Base-by-base conservation (phyloP, 1,140 invertebrate genomes). In the Diploscapter pachys region DNA sequence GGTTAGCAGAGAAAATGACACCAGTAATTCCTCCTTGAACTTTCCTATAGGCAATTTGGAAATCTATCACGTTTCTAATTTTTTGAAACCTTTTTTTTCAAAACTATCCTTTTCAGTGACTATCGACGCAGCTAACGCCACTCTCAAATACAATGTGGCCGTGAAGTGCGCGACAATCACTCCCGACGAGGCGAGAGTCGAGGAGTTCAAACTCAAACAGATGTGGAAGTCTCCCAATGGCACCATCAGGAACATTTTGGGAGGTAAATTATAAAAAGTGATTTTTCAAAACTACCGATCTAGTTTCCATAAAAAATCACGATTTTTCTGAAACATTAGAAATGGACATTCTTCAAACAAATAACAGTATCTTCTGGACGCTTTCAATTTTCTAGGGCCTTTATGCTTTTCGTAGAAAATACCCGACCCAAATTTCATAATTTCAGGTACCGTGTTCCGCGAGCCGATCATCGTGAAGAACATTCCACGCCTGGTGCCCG, bases 151-250 rank as follows among this genome's bases (percentile, higher is more conserved):
- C 87, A 97, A 96, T 88, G 95, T 98, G 62, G 96, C 95, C 55
- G 93, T 99, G 71, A 98, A 99, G 87, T 99, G 96, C 87, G 95
- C 95, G 3, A 98, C 95, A 4, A 98, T 98, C 76, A 98, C 95
- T 2, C 95, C 96, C 3, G 96, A 98, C 88, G 96, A 98, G 85
- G 89, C 90, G 72, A 88, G 93, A 85, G 92, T 94, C 9, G 90
- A 93, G 90, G 92, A 99, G 88, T 98, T 98, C 84, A 94, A 94
- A 0, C 87, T 99, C 80, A 98, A 98, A 86, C 90, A 97, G 87
- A 99, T 99, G 96, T 98, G 96, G 96, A 95, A 94, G 86, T 95
- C 93, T 59, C 96, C 96, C 0, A 98, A 99, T 87, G 95, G 95
- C 69, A 98, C 96, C 11, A 98, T 98, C 79, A 90, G 96, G 82